Percentiles rank a stretch among this genome's conserved stretches.
Evolutionary conservation across 1,140 invertebrate genomes (phyloP).

Genomic region (Drosophila chauvacae): DNA sequence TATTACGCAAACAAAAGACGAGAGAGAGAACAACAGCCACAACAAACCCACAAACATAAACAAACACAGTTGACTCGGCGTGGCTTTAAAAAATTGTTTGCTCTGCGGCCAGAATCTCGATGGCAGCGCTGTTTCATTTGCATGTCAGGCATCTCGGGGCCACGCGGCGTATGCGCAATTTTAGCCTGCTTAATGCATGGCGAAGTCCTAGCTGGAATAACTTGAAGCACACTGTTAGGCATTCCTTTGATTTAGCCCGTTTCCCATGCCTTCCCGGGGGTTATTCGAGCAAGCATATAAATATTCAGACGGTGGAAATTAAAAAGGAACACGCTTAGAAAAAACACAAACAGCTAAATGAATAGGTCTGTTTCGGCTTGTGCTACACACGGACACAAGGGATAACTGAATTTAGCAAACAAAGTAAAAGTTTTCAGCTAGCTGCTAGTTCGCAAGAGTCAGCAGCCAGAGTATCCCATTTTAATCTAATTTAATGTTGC

Average conservation of each 20-base stretch:
- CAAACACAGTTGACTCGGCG: slow-evolving; percentile 49
- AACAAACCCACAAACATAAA: slow-evolving; percentile 44
- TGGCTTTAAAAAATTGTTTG: slow-evolving; percentile 68
- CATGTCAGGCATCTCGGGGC: slow-evolving; percentile 26
- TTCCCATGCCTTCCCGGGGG: not conserved
- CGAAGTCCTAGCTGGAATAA: slow-evolving; percentile 24
- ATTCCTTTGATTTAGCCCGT: slow-evolving; percentile 27
- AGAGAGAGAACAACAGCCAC: slow-evolving; percentile 26
- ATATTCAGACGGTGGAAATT: slow-evolving; percentile 35
- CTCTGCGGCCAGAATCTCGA: slow-evolving; percentile 50
- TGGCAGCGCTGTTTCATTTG: slow-evolving; percentile 43
- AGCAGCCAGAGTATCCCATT: slow-evolving; percentile 7
- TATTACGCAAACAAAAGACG: slow-evolving; percentile 65
- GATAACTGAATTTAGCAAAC: slow-evolving; percentile 5
- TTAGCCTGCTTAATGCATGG: slow-evolving; percentile 38
- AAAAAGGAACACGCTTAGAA: slow-evolving; percentile 1
- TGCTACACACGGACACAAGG: not conserved
- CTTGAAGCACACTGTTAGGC: slow-evolving; percentile 22
- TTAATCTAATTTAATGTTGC: slow-evolving; percentile 49
- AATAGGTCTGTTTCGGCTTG: slow-evolving; percentile 10
- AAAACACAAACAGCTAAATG: slow-evolving; percentile 3
- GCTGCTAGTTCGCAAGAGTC: not conserved
- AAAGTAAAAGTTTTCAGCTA: slow-evolving; percentile 31
- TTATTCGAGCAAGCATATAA: slow-evolving; percentile 10
- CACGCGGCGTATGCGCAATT: slow-evolving; percentile 61